phyloP scores from a whole-genome alignment of 2,888 invertebrate genomes.

The Helicoverpa assulta region DNA sequence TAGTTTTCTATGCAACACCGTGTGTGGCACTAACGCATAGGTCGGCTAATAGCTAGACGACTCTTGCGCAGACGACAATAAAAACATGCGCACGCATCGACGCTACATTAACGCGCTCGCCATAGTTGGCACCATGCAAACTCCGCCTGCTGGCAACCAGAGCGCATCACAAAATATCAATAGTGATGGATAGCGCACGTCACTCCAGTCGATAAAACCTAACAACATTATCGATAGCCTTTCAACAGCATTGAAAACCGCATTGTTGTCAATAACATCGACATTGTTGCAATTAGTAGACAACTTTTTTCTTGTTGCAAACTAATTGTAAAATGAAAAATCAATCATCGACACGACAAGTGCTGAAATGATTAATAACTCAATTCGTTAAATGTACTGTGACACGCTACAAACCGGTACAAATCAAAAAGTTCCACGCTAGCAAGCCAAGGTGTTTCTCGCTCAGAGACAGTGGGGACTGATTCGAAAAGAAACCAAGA shows the following conservation, averaged over 20 bases:
- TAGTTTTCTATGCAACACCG: slow-evolving; percentile 62
- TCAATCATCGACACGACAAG: slow-evolving; percentile 66
- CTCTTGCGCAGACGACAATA: slow-evolving; percentile 79
- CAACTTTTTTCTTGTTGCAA: slow-evolving; percentile 46
- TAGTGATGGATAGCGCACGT: slow-evolving; percentile 76
- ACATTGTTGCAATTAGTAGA: slow-evolving; percentile 48
- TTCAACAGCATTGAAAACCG: slow-evolving; percentile 42
- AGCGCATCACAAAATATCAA: slow-evolving; percentile 75
- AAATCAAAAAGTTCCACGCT: slow-evolving; percentile 55
- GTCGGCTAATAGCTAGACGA: slow-evolving; percentile 78
- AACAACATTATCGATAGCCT: slow-evolving; percentile 55
- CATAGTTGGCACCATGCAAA: slow-evolving; percentile 87
- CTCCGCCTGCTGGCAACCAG: slow-evolving; percentile 84
- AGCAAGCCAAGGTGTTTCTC: slow-evolving; percentile 56
- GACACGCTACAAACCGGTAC: slow-evolving; percentile 52
- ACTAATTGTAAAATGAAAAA: slow-evolving; percentile 57
- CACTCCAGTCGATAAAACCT: slow-evolving; percentile 72
- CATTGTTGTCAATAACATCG: slow-evolving; percentile 51
- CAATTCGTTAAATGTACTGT: slow-evolving; percentile 55
- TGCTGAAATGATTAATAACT: slow-evolving; percentile 64
- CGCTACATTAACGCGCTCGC: slow-evolving; percentile 89
- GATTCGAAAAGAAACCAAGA: slow-evolving; percentile 59
- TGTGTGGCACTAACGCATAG: slow-evolving; percentile 77
- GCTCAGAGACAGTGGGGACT: slow-evolving; percentile 44
- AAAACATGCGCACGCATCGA: slow-evolving; percentile 80